A percentile compares a stretch with the other conserved stretches of the same genome.
Evolutionary conservation across 2,888 invertebrate genomes (phyloP).

Genomic region (Lathronympha strigana): DNA sequence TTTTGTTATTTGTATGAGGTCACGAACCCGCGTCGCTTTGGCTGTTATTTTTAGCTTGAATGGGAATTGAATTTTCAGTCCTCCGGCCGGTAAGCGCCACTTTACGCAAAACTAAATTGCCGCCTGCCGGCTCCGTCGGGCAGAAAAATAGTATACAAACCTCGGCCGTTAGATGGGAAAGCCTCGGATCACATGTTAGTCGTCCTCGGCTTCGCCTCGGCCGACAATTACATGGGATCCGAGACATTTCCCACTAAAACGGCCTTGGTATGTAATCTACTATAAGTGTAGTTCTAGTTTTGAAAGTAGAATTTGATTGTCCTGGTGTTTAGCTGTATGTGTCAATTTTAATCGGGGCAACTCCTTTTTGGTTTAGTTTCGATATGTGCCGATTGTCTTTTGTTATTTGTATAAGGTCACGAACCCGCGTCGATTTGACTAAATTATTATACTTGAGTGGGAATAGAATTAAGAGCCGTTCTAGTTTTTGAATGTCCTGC

Average conservation of each 20-base stretch:
- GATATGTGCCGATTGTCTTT: slow-evolving; percentile 70
- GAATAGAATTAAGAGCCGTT: not conserved
- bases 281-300: not conserved
- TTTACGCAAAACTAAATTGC: too few relatives aligned
- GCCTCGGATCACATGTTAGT: too few relatives aligned
- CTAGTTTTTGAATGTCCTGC: not conserved
- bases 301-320: too few relatives aligned
- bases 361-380: slow-evolving; percentile 66
- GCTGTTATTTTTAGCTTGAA: slow-evolving; percentile 8
- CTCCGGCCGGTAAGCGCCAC: too few relatives aligned
- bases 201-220: too few relatives aligned
- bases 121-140: too few relatives aligned
- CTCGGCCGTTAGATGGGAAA: too few relatives aligned
- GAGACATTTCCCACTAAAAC: too few relatives aligned
- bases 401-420: slow-evolving; percentile 76
- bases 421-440: slow-evolving; percentile 59
- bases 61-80: too few relatives aligned
- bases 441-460: slow-evolving; percentile 1
- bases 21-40: slow-evolving; percentile 61
- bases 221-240: too few relatives aligned
- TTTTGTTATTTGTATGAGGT: slow-evolving; percentile 74
- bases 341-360: slow-evolving; percentile 82
- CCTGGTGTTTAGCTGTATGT: slow-evolving; percentile 76
- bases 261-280: too few relatives aligned
- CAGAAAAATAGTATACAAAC: too few relatives aligned